Evolutionary conservation across 1,140 invertebrate species (phyloP).

Genomic region (Drosophila erecta): DNA sequence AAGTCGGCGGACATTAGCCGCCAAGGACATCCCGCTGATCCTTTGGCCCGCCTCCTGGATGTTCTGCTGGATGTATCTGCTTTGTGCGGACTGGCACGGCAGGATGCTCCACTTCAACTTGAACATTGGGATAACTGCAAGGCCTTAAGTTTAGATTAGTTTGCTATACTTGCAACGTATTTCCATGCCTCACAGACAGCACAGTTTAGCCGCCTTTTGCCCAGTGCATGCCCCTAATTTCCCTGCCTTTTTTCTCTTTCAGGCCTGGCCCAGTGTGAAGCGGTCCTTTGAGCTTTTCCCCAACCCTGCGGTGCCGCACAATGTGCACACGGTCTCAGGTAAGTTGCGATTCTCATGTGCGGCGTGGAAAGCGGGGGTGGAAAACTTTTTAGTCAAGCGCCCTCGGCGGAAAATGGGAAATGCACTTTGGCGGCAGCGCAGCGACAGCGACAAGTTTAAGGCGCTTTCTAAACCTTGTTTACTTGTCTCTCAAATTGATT

Average conservation of each 20-base stretch:
- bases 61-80: slow-evolving; percentile 48
- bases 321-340: slow-evolving; percentile 80
- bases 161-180: neutral
- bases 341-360: slow-evolving; percentile 41
- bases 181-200: neutral
- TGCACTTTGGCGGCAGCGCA: slow-evolving; percentile 56
- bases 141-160: too few species aligned
- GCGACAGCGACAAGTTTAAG: slow-evolving; percentile 47
- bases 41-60: slow-evolving; percentile 28
- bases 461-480: slow-evolving; percentile 54
- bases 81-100: slow-evolving; percentile 10
- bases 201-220: neutral
- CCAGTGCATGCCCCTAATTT: neutral
- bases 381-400: slow-evolving; percentile 60
- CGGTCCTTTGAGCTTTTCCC: slow-evolving; percentile 77
- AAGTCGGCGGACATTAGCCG: slow-evolving; percentile 38
- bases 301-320: slow-evolving; percentile 58
- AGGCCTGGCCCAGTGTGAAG: slow-evolving; percentile 82
- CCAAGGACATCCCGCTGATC: slow-evolving; percentile 64
- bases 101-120: too few species aligned
- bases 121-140: too few species aligned
- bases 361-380: neutral
- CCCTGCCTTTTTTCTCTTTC: slow-evolving; percentile 9
- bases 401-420: slow-evolving; percentile 24
- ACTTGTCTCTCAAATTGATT: slow-evolving; percentile 70